Base-by-base conservation (phyloP, 2,888 invertebrate species). In the Drosophila colorata region DNA sequence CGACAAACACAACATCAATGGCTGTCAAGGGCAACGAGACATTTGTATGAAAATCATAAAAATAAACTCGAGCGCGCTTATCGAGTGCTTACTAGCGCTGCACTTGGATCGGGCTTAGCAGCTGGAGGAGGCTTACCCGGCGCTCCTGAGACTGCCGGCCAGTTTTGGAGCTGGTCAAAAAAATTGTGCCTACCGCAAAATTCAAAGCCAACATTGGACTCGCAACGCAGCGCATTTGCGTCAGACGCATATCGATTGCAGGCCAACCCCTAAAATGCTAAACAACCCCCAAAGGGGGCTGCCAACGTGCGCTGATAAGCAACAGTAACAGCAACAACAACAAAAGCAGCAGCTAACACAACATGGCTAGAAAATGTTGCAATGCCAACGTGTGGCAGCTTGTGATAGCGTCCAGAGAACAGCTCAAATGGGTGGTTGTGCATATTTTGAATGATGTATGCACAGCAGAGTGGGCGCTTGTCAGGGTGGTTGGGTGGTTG, bases 361-460 rank as follows among this genome's bases (percentile, higher is more conserved):
- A 77, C 77, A 78, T 75, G 82, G 58, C 72, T 67, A 79, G 81
- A 74, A 85, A 85, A 85, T 87, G 85, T 85, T 85, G 85, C 87
- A 85, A 78, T 78, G 72, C 71, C 81, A 87, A 83, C 80, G 86
- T 86, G 86, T 86, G 86, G 81, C 88, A 88, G 80, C 86, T 86
- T 86, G 81, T 80, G 88, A 86, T 86, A 86, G 81, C 85, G 59
- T 55, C 68, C 49, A 74, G 66, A 43, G 41, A 55, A 38, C 52
- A 59, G 49, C 75, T 59, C 58, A 63, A 67, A 65, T 52, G 82
- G 85, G 82, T 81, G 82, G 74, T 74, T 80, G 53, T 81, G 81
- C 84, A 83, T 84, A 83, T 83, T 83, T 87, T 82, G 87, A 80
- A 77, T 85, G 87, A 85, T 87, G 84, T 75, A 82, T 78, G 60